These are phyloP conservation scores for Palythoa grandiflora DNA, from an alignment of 92 coral and sea anemone genomes.

Conservation along the genomic window DNA sequence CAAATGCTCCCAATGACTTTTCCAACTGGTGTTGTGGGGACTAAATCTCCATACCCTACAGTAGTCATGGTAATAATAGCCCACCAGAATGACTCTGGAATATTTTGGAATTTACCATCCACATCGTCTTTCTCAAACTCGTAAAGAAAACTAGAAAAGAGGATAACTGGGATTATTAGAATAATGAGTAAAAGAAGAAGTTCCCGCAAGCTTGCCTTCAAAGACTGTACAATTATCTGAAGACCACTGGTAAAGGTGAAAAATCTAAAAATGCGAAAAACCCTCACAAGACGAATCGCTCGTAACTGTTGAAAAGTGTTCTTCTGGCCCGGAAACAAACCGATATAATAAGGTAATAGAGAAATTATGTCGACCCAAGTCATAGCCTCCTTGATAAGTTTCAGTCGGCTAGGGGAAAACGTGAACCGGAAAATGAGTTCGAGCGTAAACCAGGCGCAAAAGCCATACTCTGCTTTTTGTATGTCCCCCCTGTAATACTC, in stretches of 20 bases:
- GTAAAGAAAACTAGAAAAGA: conserved; percentile 87
- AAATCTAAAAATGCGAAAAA: conserved; percentile 90
- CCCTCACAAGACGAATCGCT: conserved; percentile 86
- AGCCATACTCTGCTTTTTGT: conserved; percentile 61
- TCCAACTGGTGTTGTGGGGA: conserved; percentile 75
- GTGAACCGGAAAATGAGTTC: conserved; percentile 76
- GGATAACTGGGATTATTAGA: conserved; percentile 85
- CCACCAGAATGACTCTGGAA: conserved; percentile 99
- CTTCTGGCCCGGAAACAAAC: conserved; percentile 22
- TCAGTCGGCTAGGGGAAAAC: conserved; percentile 83
- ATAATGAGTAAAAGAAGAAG: conserved; percentile 81
- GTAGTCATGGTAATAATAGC: conserved; percentile 99
- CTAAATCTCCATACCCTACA: conserved; percentile 96
- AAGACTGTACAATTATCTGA: conserved; percentile 93
- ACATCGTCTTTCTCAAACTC: conserved; percentile 68
- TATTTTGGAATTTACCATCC: conserved; percentile 73
- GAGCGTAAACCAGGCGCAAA: conserved; percentile 93
- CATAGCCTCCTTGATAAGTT: conserved; percentile 78
- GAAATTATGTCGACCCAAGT: conserved; percentile 95
- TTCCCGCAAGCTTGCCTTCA: conserved; percentile 94
- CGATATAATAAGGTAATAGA: conserved; percentile 79
- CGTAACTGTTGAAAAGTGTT: conserved; percentile 56
- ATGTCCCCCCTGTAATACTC: conserved; percentile 25
- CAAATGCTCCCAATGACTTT: conserved; percentile 89
- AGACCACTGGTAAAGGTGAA: conserved; percentile 95